phyloP scores from a whole-genome alignment of 2,113 vertebrate genomes.

The Cyanistes caeruleus region DNA sequence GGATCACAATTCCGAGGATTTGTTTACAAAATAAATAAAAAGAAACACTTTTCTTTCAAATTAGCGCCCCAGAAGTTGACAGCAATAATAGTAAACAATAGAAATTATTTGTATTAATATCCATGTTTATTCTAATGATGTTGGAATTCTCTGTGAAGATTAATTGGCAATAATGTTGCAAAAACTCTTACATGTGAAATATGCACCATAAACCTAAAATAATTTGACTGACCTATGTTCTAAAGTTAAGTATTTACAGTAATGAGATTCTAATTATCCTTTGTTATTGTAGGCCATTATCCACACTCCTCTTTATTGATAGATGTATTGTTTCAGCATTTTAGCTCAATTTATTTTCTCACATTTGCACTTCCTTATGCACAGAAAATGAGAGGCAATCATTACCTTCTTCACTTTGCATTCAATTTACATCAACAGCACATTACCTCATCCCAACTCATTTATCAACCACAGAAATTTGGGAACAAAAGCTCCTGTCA shows the following conservation, averaged over 20 bases:
- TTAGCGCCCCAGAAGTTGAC: not conserved
- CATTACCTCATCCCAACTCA: conserved; percentile 40
- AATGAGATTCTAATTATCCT: conserved; percentile 55
- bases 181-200: not conserved
- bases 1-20: not conserved
- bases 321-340: conserved; percentile 29
- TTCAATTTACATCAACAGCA: conserved; percentile 48
- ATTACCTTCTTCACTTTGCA: conserved; percentile 39
- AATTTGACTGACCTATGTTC: conserved; percentile 37
- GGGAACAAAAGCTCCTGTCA: conserved; percentile 46
- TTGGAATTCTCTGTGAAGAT: conserved; percentile 16
- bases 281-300: conserved; percentile 15
- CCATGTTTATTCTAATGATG: conserved; percentile 19
- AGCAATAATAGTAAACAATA: not conserved
- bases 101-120: conserved; percentile 7
- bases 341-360: conserved; percentile 31
- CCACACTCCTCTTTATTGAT: not conserved
- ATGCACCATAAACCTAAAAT: conserved; percentile 17
- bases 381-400: conserved; percentile 31
- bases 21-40: not conserved
- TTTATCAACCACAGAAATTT: conserved; percentile 48
- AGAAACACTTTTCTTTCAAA: not conserved
- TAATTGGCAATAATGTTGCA: conserved; percentile 17
- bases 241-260: conserved; percentile 49
- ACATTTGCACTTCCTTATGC: conserved; percentile 50